A percentile compares a stretch with the other conserved stretches of the same genome.
Evolutionary conservation across 2,888 invertebrate genomes (phyloP).

Genomic region (Cheilosia vulpina): DNA sequence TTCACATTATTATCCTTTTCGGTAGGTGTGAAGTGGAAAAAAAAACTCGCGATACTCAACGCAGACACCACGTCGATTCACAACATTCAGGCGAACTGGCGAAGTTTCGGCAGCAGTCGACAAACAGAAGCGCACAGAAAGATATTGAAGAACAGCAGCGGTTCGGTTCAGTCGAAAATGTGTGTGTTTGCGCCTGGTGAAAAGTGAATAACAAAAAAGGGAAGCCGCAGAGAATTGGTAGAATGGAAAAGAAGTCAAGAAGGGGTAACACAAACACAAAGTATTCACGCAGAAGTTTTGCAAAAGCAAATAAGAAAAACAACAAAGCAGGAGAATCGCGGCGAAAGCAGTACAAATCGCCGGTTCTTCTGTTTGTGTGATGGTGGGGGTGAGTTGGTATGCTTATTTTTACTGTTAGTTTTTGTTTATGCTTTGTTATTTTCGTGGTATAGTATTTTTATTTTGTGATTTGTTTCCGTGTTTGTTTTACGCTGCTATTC

Average conservation of each 20-base stretch:
- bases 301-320: slow-evolving; percentile 54
- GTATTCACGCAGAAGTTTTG: slow-evolving; percentile 33
- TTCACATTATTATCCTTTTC: slow-evolving; percentile 63
- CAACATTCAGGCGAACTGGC: slow-evolving; percentile 75
- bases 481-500: slow-evolving; percentile 25
- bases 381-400: neutral
- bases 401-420: neutral
- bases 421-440: slow-evolving; percentile 4
- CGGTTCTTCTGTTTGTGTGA: slow-evolving; percentile 29
- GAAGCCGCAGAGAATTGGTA: slow-evolving; percentile 32
- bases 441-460: neutral
- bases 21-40: slow-evolving; percentile 42
- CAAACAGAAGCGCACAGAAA: slow-evolving; percentile 13
- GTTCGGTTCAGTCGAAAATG: slow-evolving; percentile 31
- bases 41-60: slow-evolving; percentile 68
- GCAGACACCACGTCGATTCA: slow-evolving; percentile 71
- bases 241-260: slow-evolving; percentile 17
- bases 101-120: slow-evolving; percentile 64
- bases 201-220: slow-evolving; percentile 37
- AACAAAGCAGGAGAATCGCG: slow-evolving; percentile 60
- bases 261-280: slow-evolving; percentile 19
- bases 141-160: neutral
- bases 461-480: neutral
- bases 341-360: slow-evolving; percentile 61
- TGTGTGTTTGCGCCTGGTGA: slow-evolving; percentile 34